Evolutionary conservation across 2,113 vertebrate genomes (phyloP), one percentile per base, ranked within the genome.

Genomic region (Marcusenius ussheri): DNA sequence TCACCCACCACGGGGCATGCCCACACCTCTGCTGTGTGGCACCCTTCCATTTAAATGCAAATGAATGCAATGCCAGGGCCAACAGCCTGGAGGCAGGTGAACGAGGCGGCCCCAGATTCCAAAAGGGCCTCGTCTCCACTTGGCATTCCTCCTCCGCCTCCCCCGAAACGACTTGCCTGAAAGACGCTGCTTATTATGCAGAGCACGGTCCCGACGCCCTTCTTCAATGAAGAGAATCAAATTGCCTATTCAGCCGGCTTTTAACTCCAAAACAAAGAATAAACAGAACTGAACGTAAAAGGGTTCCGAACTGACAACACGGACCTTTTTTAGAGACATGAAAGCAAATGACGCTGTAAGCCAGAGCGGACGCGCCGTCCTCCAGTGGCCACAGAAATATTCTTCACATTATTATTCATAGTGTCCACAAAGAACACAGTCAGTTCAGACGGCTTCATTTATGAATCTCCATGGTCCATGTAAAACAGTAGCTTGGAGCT

Each of bases 11-110:
- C 9, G 19, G 83, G 8, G 19, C 9, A 2, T 17, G 6, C 39
- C 17, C 88, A 86, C 90, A 27, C 91, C 87, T 86, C 56, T 35
- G 66, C 46, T 88, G 66, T 85, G 90, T 83, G 83, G 89, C 92
- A 88, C 51, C 80, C 89, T 92, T 92, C 93, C 89, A 95, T 96
- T 96, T 94, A 95, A 93, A 96, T 96, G 95, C 94, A 95, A 96
- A 96, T 96, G 89, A 89, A 83, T 70, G 45, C 56, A 90, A 92
- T 93, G 91, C 91, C 90, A 92, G 91, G 93, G 93, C 92, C 94
- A 49, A 91, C 94, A 93, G 94, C 93, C 91, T 94, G 94, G 93
- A 93, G 90, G 47, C 90, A 94, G 93, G 92, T 92, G 91, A 95
- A 92, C 90, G 92, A 92, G 91, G 90, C 91, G 90, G 92, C 91